Percentiles rank a stretch among this genome's conserved stretches.
Evolutionary conservation across 2,888 invertebrate genomes (phyloP).

Genomic region (Philaethria dido): DNA sequence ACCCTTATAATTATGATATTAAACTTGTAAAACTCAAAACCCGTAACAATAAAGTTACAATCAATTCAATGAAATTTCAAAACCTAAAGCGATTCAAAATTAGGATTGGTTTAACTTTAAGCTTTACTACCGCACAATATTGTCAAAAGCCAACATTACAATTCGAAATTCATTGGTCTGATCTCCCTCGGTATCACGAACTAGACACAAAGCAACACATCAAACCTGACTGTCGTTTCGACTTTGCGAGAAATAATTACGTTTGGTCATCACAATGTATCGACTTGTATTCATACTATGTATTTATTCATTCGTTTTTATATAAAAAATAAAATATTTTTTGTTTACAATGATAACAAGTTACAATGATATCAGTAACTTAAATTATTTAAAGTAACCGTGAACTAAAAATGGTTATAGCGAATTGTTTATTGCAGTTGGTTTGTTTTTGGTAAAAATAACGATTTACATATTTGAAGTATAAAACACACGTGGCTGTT

Average conservation of each 20-base stretch:
- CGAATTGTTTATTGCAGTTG: slow-evolving; percentile 50
- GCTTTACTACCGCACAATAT: background rate
- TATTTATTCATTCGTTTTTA: background rate
- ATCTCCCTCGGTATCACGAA: slow-evolving; percentile 7
- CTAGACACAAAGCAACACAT: slow-evolving; percentile 9
- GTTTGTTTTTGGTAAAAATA: slow-evolving; percentile 64
- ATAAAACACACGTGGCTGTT: slow-evolving; percentile 63
- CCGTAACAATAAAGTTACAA: background rate
- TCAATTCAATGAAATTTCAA: background rate
- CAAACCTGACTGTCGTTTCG: slow-evolving; percentile 3
- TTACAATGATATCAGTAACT: too few species aligned
- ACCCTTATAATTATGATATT: too few species aligned
- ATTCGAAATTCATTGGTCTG: background rate
- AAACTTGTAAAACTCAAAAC: background rate
- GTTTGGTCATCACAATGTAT: background rate
- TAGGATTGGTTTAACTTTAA: background rate
- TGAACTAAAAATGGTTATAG: background rate
- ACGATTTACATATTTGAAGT: slow-evolving; percentile 70
- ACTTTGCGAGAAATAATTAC: slow-evolving; percentile 2
- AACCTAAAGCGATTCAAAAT: background rate
- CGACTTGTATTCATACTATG: background rate
- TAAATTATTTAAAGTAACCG: too few species aligned
- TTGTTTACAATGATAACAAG: too few species aligned
- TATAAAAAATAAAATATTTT: too few species aligned
- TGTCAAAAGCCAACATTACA: background rate